Conservation (phyloP, 2,797 vertebrate genomes). For the Peromyscus attwateri region DNA sequence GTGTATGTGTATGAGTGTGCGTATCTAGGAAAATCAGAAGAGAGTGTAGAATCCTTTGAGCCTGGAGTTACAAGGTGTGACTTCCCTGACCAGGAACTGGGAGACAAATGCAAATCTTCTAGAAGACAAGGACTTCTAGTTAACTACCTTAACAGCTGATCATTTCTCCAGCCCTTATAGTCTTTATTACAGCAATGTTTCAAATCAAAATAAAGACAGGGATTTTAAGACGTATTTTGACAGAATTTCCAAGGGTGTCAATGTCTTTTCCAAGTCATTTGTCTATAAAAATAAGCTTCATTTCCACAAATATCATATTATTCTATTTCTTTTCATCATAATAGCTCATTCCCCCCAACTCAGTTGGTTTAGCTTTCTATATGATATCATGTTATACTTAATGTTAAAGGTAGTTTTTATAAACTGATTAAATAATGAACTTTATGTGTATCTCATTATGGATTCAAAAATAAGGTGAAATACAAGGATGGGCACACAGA, state of each 20-base stretch:
- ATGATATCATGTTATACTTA: not conserved
- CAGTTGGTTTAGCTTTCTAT: not conserved
- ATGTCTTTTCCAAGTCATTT: not conserved
- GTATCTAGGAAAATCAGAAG: not conserved
- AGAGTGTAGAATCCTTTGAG: not conserved
- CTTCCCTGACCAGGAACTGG: not conserved
- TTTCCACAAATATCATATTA: not conserved
- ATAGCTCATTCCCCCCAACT: not conserved
- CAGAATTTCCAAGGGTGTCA: not conserved
- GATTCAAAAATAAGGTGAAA: not conserved
- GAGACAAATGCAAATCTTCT: not conserved
- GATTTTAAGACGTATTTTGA: slow-evolving; percentile 47
- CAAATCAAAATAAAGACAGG: not conserved
- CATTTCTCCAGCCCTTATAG: not conserved
- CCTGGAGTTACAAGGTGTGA: not conserved
- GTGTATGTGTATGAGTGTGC: not conserved
- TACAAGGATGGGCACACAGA: not conserved
- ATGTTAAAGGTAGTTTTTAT: not conserved
- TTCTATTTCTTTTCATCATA: not conserved
- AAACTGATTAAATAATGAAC: slow-evolving; percentile 10
- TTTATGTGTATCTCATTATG: not conserved
- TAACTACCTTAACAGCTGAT: not conserved
- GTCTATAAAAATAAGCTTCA: not conserved
- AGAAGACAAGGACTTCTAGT: not conserved
- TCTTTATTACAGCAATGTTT: not conserved